Evolutionary conservation across 1,140 invertebrate species (phyloP).

Genomic region (Nephotettix cincticeps): DNA sequence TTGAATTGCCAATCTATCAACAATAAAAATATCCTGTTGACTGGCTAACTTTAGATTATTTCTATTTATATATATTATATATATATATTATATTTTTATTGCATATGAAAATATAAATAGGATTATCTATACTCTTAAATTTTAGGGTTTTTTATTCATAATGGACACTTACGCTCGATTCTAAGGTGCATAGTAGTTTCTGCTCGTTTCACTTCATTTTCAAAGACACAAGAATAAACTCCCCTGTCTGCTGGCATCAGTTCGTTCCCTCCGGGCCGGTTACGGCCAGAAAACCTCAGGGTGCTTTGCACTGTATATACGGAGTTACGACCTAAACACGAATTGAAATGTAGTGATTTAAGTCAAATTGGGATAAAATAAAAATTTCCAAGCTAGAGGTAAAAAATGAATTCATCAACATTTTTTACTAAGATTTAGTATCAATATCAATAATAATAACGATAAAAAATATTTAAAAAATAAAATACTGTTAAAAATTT

Average conservation of each 20-base stretch:
- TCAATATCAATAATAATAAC: background rate
- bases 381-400: no score
- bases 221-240: slow-evolving; percentile 82
- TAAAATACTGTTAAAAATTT: background rate
- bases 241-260: slow-evolving; percentile 81
- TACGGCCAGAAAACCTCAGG: slow-evolving; percentile 74
- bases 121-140: no score
- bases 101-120: no score
- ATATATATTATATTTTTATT: no score
- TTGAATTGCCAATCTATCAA: no score
- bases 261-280: slow-evolving; percentile 70
- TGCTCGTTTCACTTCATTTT: slow-evolving; percentile 84
- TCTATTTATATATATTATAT: no score
- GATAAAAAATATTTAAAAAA: background rate
- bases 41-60: no score
- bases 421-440: background rate
- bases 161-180: slow-evolving; percentile 74
- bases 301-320: slow-evolving; percentile 83
- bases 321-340: slow-evolving; percentile 47
- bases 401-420: no score
- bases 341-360: no score
- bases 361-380: no score
- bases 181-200: slow-evolving; percentile 86
- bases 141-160: no score
- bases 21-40: no score